Conservation (phyloP, 1,140 invertebrate genomes). For the Homarus americanus region DNA sequence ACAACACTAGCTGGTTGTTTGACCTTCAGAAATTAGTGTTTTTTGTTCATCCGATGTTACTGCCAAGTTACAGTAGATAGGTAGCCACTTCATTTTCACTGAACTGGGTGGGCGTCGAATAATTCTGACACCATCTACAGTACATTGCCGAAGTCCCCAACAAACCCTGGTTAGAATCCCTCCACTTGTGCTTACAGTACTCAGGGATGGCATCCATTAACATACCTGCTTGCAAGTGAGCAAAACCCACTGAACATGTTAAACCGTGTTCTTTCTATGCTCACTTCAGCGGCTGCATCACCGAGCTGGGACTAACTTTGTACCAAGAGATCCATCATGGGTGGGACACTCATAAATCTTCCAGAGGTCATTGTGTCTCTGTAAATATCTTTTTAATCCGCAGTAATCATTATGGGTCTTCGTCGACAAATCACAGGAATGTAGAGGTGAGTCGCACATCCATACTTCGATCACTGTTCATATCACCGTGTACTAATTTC, state of each 20-base stretch:
- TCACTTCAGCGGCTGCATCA: constrained; percentile 69
- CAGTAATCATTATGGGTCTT: constrained; percentile 81
- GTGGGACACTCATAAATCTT: constrained; percentile 70
- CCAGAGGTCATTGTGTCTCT: constrained; percentile 42
- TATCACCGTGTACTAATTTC: constrained; percentile 83
- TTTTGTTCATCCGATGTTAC: constrained; percentile 62
- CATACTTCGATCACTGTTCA: constrained; percentile 85
- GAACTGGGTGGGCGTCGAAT: constrained; percentile 77
- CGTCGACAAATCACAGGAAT: constrained; percentile 85
- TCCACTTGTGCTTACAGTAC: constrained; percentile 55
- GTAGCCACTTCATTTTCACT: constrained; percentile 82
- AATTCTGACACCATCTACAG: constrained; percentile 63
- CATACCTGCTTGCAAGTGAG: constrained; percentile 65
- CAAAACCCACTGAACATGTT: constrained; percentile 60
- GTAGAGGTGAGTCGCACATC: constrained; percentile 86
- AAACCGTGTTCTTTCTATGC: constrained; percentile 71
- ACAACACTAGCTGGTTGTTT: constrained; percentile 88
- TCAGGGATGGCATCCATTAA: constrained; percentile 72
- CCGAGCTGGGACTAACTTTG: constrained; percentile 72
- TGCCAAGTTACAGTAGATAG: constrained; percentile 80
- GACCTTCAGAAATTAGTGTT: constrained; percentile 85
- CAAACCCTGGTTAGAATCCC: constrained; percentile 72
- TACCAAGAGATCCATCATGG: constrained; percentile 69
- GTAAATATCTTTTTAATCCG: constrained; percentile 81
- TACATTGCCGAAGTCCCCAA: constrained; percentile 60